Base-by-base conservation (phyloP, 2,888 invertebrate species). In the Stenoptilia bipunctidactyla region DNA sequence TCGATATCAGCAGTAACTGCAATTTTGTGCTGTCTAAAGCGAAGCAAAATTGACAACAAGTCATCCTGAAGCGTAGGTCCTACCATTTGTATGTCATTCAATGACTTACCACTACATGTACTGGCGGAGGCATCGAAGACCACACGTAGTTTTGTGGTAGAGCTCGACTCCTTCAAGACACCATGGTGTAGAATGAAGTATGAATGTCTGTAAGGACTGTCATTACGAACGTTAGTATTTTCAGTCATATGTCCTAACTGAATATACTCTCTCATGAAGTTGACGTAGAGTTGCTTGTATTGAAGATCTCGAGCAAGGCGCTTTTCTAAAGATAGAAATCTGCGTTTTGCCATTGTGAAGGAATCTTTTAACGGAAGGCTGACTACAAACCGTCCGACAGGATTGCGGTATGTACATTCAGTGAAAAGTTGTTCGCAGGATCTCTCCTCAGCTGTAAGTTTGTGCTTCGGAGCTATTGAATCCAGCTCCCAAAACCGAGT, bases 401-500 rank as follows among this genome's bases (percentile, higher is more conserved):
- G 13, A 1, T 44, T 27, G 30, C 52, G 49, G 1, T 0, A 33
- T 2, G 45, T 49, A 9, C 40, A 45, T 1, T 40, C 5, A 8
- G 5, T 2, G 40, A 54, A 54, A 15, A 13, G 37, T 14, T 44
- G 13, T 20, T 52, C 50, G 40, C 52, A 51, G 1, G 39, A 40
- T 2, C 41, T 36, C 38, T 53, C 51, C 20, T 53, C 51, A 0
- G 1, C 0, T 1, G 45, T 30, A 8, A 45, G 15, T 5, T 34
- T 27, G n/a, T 50, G 40, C 12, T 37, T 40, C 2, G 38, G 1
- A 9, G 50, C 34, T n/a, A 53, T 33, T 4, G 41, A 20, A 1
- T 55, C 51, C 1, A 51, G 15, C 25, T 53, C 49, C 48, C 48
- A 53, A 41, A 55, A 55, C 6, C 37, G 33, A 2, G 40, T 42